Conservation (phyloP, 1,140 invertebrate species). For the Procambarus clarkii region DNA sequence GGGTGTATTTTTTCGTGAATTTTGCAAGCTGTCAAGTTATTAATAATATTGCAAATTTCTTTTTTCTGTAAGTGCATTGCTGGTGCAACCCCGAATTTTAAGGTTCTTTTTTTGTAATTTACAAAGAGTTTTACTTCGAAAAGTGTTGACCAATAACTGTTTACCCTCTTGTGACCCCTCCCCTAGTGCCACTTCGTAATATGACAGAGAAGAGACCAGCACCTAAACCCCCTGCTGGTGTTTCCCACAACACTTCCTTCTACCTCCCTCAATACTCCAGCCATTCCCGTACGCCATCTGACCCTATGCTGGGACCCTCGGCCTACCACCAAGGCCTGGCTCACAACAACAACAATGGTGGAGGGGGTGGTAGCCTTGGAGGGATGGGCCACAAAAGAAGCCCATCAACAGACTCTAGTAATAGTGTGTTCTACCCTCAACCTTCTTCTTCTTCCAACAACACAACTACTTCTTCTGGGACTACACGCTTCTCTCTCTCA, state of each 20-base stretch:
- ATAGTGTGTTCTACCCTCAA: slow-evolving; percentile 71
- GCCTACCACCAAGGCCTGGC: slow-evolving; percentile 54
- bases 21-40: neutral
- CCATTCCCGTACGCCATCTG: slow-evolving; percentile 64
- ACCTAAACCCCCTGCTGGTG: slow-evolving; percentile 65
- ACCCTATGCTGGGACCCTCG: slow-evolving; percentile 64
- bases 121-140: neutral
- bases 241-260: slow-evolving; percentile 60
- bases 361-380: slow-evolving; percentile 63
- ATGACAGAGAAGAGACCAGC: slow-evolving; percentile 66
- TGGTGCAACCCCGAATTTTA: neutral
- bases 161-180: slow-evolving; percentile 48
- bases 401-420: slow-evolving; percentile 71
- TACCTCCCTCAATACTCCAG: slow-evolving; percentile 59
- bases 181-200: slow-evolving; percentile 58
- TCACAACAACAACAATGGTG: slow-evolving; percentile 58
- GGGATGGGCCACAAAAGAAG: slow-evolving; percentile 69
- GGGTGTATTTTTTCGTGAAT: too few species aligned
- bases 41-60: neutral
- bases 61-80: neutral
- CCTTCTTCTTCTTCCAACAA: slow-evolving; percentile 68
- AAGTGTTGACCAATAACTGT: slow-evolving; percentile 38
- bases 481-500: slow-evolving; percentile 65
- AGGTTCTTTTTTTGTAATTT: slow-evolving; percentile 38
- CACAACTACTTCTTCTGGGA: slow-evolving; percentile 65